phyloP scores from a whole-genome alignment of 1,140 invertebrate genomes.

The Nomia melanderi region DNA sequence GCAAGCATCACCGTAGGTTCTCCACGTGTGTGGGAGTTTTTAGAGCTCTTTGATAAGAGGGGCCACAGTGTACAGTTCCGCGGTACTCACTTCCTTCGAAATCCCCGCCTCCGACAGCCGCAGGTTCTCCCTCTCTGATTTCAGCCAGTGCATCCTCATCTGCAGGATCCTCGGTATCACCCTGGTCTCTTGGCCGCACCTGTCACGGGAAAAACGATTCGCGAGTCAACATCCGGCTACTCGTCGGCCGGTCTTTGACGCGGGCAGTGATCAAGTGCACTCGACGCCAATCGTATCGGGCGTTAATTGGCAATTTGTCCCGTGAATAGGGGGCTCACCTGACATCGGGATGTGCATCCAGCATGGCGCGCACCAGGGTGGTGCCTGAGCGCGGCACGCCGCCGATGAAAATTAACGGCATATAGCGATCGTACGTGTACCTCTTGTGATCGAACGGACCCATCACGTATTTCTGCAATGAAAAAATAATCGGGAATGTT shows the following conservation, averaged over 20 bases:
- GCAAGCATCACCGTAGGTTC: too few species aligned
- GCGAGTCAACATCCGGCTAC: not conserved
- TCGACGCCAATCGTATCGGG: conserved; percentile 8
- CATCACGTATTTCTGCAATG: conserved; percentile 84
- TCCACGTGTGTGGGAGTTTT: too few species aligned
- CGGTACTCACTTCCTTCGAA: conserved; percentile 86
- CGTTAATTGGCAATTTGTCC: conserved; percentile 40
- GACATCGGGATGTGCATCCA: conserved; percentile 99
- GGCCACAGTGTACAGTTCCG: too few species aligned
- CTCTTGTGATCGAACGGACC: conserved; percentile 83
- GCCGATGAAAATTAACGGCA: conserved; percentile 98
- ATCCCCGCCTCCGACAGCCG: conserved; percentile 96
- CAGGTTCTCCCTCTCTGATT: conserved; percentile 93
- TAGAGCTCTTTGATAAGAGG: too few species aligned
- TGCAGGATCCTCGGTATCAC: conserved; percentile 97
- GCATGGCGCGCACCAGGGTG: conserved; percentile 97
- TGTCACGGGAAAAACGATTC: conserved; percentile 60
- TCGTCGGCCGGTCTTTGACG: not conserved
- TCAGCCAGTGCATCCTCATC: conserved; percentile 95
- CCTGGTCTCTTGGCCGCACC: conserved; percentile 98
- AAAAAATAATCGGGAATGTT: conserved; percentile 30
- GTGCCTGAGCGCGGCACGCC: conserved; percentile 98
- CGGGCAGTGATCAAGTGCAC: not conserved
- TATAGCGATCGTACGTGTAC: conserved; percentile 90
- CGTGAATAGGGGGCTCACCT: conserved; percentile 80